phyloP scores from a whole-genome alignment of 2,113 vertebrate species.

The Neotragus pygmaeus region DNA sequence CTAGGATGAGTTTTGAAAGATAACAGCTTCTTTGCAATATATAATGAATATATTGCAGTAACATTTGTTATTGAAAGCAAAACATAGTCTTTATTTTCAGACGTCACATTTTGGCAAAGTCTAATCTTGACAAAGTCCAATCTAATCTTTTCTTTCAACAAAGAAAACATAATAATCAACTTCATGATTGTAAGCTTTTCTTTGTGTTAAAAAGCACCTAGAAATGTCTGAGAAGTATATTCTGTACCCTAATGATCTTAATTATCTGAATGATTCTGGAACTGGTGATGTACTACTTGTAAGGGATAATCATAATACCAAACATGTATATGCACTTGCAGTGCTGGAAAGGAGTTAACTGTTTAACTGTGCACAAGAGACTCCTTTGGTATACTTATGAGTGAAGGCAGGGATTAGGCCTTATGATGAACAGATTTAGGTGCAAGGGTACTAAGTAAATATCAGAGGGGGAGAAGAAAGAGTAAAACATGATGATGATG shows the following conservation, averaged over 20 bases:
- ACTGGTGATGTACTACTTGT: not conserved
- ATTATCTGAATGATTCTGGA: not conserved
- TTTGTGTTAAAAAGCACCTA: not conserved
- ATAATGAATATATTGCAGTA: not conserved
- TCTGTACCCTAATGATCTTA: not conserved
- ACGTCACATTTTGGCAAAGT: not conserved
- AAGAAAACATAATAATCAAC: not conserved
- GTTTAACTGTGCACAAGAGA: not conserved
- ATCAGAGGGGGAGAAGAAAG: not conserved
- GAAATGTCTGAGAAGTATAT: not conserved
- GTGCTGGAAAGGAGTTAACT: not conserved
- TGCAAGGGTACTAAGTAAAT: not conserved
- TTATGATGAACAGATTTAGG: not conserved
- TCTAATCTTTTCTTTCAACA: not conserved
- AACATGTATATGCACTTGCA: not conserved
- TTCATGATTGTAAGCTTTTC: not conserved
- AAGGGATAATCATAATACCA: not conserved
- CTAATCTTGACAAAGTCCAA: not conserved
- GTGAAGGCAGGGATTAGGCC: not conserved
- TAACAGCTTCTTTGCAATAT: not conserved
- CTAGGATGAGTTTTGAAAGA: not conserved
- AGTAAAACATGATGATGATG: not conserved
- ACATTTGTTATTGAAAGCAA: not conserved
- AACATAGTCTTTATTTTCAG: not conserved
- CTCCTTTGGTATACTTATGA: not conserved